These are phyloP conservation scores for Benitochromis conjunctus DNA, from an alignment of 2,113 vertebrate genomes.

Conservation along the genomic window DNA sequence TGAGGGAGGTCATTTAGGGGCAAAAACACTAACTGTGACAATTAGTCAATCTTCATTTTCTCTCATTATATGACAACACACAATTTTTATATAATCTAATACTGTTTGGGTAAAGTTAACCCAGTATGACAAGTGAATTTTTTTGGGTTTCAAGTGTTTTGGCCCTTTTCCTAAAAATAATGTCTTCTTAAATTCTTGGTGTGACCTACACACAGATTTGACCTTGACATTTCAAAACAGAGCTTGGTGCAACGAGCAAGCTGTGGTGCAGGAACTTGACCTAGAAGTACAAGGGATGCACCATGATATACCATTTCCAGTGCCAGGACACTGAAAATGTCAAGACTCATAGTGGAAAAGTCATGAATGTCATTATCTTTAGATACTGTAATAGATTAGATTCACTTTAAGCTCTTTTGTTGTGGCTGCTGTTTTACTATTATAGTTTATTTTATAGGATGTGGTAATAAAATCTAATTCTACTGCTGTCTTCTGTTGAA, in stretches of 20 bases:
- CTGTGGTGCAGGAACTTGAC: constrained; percentile 23
- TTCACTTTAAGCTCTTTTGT: neutral
- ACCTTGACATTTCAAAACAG: constrained; percentile 26
- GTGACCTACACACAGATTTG: constrained; percentile 15
- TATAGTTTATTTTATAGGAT: neutral
- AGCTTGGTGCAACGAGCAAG: neutral
- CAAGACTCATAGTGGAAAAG: neutral
- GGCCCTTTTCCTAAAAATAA: neutral
- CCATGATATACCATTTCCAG: neutral
- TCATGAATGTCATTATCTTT: neutral
- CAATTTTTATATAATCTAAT: neutral
- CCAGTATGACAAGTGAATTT: neutral
- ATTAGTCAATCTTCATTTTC: neutral
- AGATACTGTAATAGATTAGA: neutral
- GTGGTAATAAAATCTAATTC: neutral
- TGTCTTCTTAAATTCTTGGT: neutral
- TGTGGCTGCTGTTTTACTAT: neutral
- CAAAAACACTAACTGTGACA: neutral
- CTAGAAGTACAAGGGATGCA: neutral
- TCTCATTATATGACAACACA: neutral
- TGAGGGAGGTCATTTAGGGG: neutral
- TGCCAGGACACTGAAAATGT: neutral
- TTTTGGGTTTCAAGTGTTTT: neutral
- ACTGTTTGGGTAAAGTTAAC: neutral
- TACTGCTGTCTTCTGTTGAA: neutral